A percentile compares a stretch with the other conserved stretches of the same genome.
Conservation (phyloP, 2,113 vertebrate genomes). For the Thamnophis sirtalis region DNA sequence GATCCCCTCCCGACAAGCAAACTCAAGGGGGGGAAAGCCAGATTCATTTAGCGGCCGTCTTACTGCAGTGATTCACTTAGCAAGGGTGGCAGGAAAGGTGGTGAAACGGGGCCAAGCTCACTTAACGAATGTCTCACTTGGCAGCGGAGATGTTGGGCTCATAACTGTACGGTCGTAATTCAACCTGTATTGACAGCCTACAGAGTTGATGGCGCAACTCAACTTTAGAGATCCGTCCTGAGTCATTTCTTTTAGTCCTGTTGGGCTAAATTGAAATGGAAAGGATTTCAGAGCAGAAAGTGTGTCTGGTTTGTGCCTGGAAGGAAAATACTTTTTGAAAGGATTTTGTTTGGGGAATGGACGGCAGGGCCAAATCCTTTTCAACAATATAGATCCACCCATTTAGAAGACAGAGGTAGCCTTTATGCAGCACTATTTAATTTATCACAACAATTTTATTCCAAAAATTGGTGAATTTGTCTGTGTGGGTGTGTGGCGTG, state of each 20-base stretch:
- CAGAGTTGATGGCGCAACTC: not conserved
- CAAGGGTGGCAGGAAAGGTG: too few relatives aligned
- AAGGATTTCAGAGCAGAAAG: not conserved
- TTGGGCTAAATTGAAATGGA: not conserved
- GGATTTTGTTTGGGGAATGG: not conserved
- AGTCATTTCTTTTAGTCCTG: not conserved
- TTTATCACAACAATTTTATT: not conserved
- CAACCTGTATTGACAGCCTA: not conserved
- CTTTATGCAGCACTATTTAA: not conserved
- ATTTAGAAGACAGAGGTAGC: not conserved
- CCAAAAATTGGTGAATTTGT: not conserved
- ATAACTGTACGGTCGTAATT: too few relatives aligned
- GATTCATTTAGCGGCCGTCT: too few relatives aligned
- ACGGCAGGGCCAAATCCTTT: not conserved
- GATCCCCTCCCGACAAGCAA: too few relatives aligned
- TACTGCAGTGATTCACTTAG: too few relatives aligned
- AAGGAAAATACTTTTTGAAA: not conserved
- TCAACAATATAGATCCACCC: not conserved
- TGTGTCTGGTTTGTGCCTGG: not conserved
- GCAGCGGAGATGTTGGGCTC: too few relatives aligned
- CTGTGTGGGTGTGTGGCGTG: rapidly evolving
- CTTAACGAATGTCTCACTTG: too few relatives aligned
- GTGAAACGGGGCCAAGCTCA: too few relatives aligned
- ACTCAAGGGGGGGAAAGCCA: too few relatives aligned
- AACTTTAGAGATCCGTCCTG: not conserved